phyloP scores from a whole-genome alignment of 37 sponge, comb jelly and placozoan species.

The Amphimedon queenslandica region DNA sequence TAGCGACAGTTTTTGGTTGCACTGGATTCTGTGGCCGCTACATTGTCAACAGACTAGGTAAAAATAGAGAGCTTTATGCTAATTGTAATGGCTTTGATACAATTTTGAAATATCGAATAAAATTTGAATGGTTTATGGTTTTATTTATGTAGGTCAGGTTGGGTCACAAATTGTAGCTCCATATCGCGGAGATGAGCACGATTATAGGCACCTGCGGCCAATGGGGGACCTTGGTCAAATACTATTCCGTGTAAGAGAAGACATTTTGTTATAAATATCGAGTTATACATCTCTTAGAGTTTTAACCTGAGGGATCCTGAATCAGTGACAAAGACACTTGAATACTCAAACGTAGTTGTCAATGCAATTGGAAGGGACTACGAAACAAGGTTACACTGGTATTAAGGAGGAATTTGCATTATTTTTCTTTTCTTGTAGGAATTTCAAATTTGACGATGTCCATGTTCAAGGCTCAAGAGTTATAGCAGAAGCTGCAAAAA shows the following conservation, averaged over 20 bases:
- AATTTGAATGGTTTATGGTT: not conserved
- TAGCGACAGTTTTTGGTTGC: slow-evolving; percentile 97
- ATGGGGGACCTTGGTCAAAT: slow-evolving; percentile 96
- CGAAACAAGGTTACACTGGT: slow-evolving; percentile 92
- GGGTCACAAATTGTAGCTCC: slow-evolving; percentile 86
- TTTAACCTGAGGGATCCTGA: slow-evolving; percentile 74
- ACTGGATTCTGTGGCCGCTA: slow-evolving; percentile 93
- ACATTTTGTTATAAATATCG: not conserved
- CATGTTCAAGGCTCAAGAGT: slow-evolving; percentile 72
- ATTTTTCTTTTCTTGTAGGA: slow-evolving; percentile 35
- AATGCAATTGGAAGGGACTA: slow-evolving; percentile 90
- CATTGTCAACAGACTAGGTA: slow-evolving; percentile 91
- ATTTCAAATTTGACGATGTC: slow-evolving; percentile 76
- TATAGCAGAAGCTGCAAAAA: slow-evolving; percentile 81
- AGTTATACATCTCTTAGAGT: slow-evolving; percentile 16
- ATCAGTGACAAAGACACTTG: slow-evolving; percentile 65
- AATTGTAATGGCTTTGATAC: not conserved
- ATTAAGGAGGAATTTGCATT: not conserved
- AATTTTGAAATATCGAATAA: not conserved
- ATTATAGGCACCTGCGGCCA: slow-evolving; percentile 72
- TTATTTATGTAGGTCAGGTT: slow-evolving; percentile 44
- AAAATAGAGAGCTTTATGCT: not conserved
- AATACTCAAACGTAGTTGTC: slow-evolving; percentile 90
- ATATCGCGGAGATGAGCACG: slow-evolving; percentile 83
- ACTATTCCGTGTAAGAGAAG: slow-evolving; percentile 46